Conservation (phyloP, 2,888 invertebrate species). For the Petrophora chlorosata region DNA sequence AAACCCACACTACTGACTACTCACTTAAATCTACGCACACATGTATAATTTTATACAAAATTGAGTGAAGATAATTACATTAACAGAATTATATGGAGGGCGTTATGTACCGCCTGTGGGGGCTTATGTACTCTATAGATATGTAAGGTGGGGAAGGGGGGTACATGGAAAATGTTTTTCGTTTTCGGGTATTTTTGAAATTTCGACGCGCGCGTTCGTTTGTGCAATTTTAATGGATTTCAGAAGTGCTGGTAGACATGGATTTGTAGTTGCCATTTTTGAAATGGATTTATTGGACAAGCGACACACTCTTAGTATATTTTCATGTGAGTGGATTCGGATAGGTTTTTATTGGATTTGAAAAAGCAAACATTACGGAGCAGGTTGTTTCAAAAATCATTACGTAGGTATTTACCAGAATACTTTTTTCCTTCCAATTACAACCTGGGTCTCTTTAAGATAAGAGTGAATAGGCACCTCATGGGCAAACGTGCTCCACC, state of each 20-base stretch:
- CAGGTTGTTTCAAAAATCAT: too few relatives aligned
- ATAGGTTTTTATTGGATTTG: background rate
- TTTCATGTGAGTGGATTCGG: conserved; percentile 2
- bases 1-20: conserved; percentile 2
- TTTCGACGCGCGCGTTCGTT: conserved; percentile 41
- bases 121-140: conserved; percentile 23
- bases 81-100: conserved; percentile 56
- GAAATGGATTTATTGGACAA: conserved; percentile 13
- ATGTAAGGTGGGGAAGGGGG: conserved; percentile 36
- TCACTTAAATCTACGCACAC: conserved; percentile 41
- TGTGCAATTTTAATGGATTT: conserved; percentile 25
- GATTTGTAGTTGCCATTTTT: conserved; percentile 22
- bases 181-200: conserved; percentile 57
- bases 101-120: conserved; percentile 25
- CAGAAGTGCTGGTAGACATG: conserved; percentile 20
- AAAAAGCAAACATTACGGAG: too few relatives aligned
- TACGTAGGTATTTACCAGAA: background rate
- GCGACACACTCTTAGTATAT: conserved; percentile 8
- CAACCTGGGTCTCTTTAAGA: too few relatives aligned
- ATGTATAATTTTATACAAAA: conserved; percentile 66
- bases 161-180: conserved; percentile 58
- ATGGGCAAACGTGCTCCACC: too few relatives aligned
- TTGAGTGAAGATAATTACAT: conserved; percentile 76
- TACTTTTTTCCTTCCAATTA: too few relatives aligned
- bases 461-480: too few relatives aligned